phyloP scores from a whole-genome alignment of 2,113 vertebrate species.

The Heteronetta atricapilla region DNA sequence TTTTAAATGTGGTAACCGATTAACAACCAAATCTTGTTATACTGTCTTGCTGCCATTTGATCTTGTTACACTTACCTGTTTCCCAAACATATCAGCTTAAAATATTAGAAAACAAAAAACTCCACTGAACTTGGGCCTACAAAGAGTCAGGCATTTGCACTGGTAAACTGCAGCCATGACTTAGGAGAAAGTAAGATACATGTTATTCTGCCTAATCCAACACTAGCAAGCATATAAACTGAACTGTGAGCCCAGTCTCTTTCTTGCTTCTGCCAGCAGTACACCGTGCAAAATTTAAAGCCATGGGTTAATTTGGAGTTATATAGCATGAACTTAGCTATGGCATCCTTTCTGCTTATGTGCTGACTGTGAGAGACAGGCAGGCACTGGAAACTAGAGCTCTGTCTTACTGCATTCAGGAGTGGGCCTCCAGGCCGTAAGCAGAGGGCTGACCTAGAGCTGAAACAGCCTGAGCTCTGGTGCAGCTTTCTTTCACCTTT shows the following conservation, averaged over 20 bases:
- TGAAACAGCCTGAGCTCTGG: neutral
- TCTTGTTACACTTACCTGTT: neutral
- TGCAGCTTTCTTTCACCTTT: neutral
- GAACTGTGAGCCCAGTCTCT: neutral
- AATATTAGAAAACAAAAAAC: neutral
- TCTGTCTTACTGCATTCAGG: neutral
- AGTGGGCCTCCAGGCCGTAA: neutral
- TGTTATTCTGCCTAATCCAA: neutral
- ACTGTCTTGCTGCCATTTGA: neutral
- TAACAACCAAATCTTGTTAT: neutral
- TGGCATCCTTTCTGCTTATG: neutral
- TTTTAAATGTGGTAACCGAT: neutral
- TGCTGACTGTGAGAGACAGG: neutral
- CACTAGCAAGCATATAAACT: neutral
- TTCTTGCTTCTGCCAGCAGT: neutral
- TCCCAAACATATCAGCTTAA: neutral
- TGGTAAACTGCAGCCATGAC: neutral
- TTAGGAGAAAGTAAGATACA: neutral
- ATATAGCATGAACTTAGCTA: neutral
- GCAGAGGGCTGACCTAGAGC: neutral
- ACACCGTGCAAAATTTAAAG: neutral
- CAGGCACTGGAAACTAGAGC: neutral
- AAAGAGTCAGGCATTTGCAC: neutral
- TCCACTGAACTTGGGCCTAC: neutral
- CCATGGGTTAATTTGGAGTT: neutral